Conservation (phyloP, 23 tunicate genomes). For the Clavelina lepadiformis region DNA sequence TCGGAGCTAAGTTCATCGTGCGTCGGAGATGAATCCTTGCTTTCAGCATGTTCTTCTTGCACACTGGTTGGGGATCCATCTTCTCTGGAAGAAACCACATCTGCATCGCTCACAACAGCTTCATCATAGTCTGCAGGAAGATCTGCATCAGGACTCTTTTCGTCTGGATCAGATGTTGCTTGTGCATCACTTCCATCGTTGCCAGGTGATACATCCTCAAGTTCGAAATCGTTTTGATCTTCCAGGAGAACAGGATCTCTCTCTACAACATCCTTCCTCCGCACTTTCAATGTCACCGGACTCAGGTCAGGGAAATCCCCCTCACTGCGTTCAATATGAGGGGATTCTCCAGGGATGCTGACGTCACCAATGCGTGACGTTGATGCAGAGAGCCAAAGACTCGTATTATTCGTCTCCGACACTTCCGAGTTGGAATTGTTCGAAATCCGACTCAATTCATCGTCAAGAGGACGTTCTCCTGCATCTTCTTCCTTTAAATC, state of each 20-base stretch:
- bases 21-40: too few species aligned
- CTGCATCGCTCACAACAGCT: background rate
- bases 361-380: conserved; percentile 7
- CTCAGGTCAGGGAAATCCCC: too few species aligned
- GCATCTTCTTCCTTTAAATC: background rate
- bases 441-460: background rate
- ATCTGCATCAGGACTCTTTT: background rate
- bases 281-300: too few species aligned
- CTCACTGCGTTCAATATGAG: too few species aligned
- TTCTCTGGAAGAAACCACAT: too few species aligned
- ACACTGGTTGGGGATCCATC: too few species aligned
- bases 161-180: background rate
- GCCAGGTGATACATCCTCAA: background rate
- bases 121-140: background rate
- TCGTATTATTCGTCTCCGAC: conserved; percentile 61
- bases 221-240: background rate
- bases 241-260: too few species aligned
- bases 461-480: background rate
- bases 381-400: conserved; percentile 68
- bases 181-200: too few species aligned
- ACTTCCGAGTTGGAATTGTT: background rate
- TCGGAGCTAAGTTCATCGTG: too few species aligned
- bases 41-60: too few species aligned
- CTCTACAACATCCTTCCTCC: too few species aligned
- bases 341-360: conserved; percentile 14